phyloP scores from a whole-genome alignment of 2,113 vertebrate genomes.

The Zosterops hypoxanthus region DNA sequence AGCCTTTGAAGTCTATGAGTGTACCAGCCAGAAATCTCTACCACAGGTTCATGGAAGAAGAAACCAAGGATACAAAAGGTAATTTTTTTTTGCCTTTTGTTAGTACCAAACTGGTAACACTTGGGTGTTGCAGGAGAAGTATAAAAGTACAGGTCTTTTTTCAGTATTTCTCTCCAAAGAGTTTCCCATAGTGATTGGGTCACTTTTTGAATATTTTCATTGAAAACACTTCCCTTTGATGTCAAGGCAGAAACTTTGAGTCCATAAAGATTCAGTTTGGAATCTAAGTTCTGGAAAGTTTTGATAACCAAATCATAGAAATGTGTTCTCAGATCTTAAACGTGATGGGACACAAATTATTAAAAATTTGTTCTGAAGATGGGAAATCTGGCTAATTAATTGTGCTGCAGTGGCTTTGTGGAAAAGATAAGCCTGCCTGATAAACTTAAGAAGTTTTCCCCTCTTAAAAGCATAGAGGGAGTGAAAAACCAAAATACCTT shows the following conservation, averaged over 20 bases:
- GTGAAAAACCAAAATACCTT: neutral
- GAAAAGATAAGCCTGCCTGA: neutral
- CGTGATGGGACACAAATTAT: neutral
- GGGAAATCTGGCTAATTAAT: neutral
- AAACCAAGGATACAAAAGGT: conserved; percentile 90
- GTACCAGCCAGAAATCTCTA: conserved; percentile 74
- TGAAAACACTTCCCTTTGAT: neutral
- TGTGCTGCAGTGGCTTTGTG: neutral
- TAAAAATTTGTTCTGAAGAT: neutral
- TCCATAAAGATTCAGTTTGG: neutral
- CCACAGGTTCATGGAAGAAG: conserved; percentile 83
- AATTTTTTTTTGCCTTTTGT: neutral
- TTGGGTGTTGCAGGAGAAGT: neutral
- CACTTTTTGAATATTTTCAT: neutral
- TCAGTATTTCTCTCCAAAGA: neutral
- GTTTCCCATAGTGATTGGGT: neutral
- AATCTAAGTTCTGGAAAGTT: neutral
- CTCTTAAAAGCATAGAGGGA: neutral
- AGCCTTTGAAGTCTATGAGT: conserved; percentile 75
- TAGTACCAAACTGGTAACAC: accelerated
- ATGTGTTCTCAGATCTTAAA: neutral
- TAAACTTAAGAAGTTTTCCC: neutral
- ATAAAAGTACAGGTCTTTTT: neutral
- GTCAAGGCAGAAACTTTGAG: neutral
- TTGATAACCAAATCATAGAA: neutral